These are phyloP conservation scores for Chrysomela aeneicollis DNA, from an alignment of 2,888 invertebrate genomes.

Conservation along the genomic window DNA sequence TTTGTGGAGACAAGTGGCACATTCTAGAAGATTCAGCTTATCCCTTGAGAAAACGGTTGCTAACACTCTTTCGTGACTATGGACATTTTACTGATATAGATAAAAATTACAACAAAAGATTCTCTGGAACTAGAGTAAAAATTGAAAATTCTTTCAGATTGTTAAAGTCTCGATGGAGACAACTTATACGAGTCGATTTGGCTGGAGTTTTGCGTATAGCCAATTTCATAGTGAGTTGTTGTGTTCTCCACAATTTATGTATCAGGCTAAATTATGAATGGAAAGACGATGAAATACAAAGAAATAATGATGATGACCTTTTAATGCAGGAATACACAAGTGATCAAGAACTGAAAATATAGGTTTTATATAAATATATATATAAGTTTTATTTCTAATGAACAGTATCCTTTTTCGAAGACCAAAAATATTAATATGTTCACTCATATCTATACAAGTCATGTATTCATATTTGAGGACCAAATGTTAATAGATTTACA, in stretches of 20 bases:
- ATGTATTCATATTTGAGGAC: no score
- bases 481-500: no score
- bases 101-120: slow-evolving; percentile 46
- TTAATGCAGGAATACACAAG: slow-evolving; percentile 6
- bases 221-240: slow-evolving; percentile 46
- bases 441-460: no score
- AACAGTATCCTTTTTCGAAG: no score
- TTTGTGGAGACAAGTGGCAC: slow-evolving; percentile 43
- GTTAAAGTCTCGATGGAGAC: slow-evolving; percentile 45
- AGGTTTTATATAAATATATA: no score
- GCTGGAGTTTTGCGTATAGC: slow-evolving; percentile 33
- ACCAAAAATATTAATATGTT: no score
- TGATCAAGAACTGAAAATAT: slow-evolving; percentile 3
- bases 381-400: no score
- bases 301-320: background rate
- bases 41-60: slow-evolving; percentile 40
- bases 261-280: slow-evolving; percentile 40
- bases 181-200: slow-evolving; percentile 31
- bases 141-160: slow-evolving; percentile 53
- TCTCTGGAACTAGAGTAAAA: slow-evolving; percentile 44
- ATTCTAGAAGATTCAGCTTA: slow-evolving; percentile 49
- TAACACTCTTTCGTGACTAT: slow-evolving; percentile 48
- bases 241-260: slow-evolving; percentile 48
- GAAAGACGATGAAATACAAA: slow-evolving; percentile 6
- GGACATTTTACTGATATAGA: slow-evolving; percentile 45